Evolutionary conservation across 2,888 invertebrate species (phyloP).

Genomic region (Ectemnius cavifrons): DNA sequence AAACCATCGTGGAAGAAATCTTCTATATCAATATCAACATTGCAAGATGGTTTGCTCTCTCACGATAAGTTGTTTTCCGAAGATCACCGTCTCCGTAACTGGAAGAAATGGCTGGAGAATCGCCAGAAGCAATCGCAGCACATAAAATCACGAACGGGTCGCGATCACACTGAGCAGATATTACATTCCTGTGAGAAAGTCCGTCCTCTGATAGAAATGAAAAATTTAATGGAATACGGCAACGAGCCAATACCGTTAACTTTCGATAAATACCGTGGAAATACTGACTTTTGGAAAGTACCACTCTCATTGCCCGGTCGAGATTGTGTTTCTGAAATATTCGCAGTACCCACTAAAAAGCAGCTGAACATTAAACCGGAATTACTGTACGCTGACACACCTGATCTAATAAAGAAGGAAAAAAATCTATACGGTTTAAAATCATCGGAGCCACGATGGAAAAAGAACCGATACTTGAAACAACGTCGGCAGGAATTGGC

Average conservation of each 20-base stretch:
- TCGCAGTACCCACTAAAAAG: slow-evolving; percentile 41
- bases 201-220: slow-evolving; percentile 58
- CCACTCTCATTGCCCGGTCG: slow-evolving; percentile 49
- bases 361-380: slow-evolving; percentile 48
- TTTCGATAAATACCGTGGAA: slow-evolving; percentile 67
- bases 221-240: slow-evolving; percentile 73
- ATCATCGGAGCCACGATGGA: slow-evolving; percentile 58
- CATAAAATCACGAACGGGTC: slow-evolving; percentile 40
- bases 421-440: slow-evolving; percentile 42
- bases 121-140: slow-evolving; percentile 49
- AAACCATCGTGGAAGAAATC: slow-evolving; percentile 31
- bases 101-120: slow-evolving; percentile 64
- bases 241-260: slow-evolving; percentile 62
- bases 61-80: slow-evolving; percentile 35
- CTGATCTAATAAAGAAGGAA: slow-evolving; percentile 58
- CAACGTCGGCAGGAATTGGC: slow-evolving; percentile 54
- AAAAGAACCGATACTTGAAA: slow-evolving; percentile 62
- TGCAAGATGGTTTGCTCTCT: slow-evolving; percentile 23
- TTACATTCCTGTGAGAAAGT: slow-evolving; percentile 61
- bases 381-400: slow-evolving; percentile 55
- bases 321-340: slow-evolving; percentile 51
- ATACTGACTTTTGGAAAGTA: slow-evolving; percentile 64
- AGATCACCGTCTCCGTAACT: slow-evolving; percentile 64
- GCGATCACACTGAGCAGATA: slow-evolving; percentile 54
- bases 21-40: neutral